phyloP scores from a whole-genome alignment of 2,888 invertebrate genomes.

The Eupsilia transversa region DNA sequence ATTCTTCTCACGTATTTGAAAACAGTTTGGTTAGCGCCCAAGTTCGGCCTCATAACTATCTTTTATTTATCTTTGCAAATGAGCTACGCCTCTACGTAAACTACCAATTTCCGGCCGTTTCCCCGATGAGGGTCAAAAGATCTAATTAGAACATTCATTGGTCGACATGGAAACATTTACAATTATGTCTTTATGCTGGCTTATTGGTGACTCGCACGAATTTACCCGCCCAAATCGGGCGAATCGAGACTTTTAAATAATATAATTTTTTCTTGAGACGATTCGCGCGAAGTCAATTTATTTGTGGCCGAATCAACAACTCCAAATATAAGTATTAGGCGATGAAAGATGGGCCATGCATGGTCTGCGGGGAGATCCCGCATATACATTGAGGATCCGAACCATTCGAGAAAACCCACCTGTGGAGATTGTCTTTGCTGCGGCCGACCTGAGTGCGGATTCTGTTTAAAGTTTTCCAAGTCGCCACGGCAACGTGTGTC shows the following conservation, averaged over 20 bases:
- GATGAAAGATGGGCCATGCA: too few species aligned
- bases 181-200: not conserved
- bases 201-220: too few species aligned
- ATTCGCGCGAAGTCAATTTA: too few species aligned
- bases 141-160: slow-evolving; percentile 31
- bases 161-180: slow-evolving; percentile 5
- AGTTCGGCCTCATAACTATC: slow-evolving; percentile 23
- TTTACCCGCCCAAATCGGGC: too few species aligned
- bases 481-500: not conserved
- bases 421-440: too few species aligned
- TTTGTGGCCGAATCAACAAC: too few species aligned
- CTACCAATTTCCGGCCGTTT: slow-evolving; percentile 41
- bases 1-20: slow-evolving; percentile 43
- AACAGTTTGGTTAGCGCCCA: slow-evolving; percentile 30
- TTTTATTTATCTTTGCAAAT: slow-evolving; percentile 42
- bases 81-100: slow-evolving; percentile 29
- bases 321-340: too few species aligned
- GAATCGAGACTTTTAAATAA: too few species aligned
- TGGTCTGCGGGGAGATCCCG: not conserved
- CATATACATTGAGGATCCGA: not conserved
- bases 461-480: not conserved
- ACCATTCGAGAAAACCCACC: not conserved
- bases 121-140: slow-evolving; percentile 8
- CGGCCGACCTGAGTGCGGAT: not conserved
- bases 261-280: too few species aligned